A percentile compares a stretch with the other conserved stretches of the same genome.
These are phyloP conservation scores for Ammodytes marinus DNA, from an alignment of 2,113 vertebrate species.

Conservation along the genomic window DNA sequence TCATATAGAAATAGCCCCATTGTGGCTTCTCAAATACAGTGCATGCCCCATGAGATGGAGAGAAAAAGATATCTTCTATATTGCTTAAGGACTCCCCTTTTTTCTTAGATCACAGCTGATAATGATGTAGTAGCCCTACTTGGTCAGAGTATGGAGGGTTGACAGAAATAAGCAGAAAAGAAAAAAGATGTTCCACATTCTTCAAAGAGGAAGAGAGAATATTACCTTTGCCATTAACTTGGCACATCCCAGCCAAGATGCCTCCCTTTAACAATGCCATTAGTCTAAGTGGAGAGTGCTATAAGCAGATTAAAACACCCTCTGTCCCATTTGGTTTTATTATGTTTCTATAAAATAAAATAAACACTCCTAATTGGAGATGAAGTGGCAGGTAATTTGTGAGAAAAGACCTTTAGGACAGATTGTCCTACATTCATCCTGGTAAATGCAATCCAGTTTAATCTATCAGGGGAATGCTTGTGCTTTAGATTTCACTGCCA, in stretches of 20 bases:
- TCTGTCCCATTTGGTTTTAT: not conserved
- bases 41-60: conserved; percentile 18
- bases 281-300: not conserved
- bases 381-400: not conserved
- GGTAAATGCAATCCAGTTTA: conserved; percentile 24
- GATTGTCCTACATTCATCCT: not conserved
- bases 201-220: conserved; percentile 3
- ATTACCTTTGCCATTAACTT: not conserved
- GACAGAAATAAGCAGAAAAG: not conserved
- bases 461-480: conserved; percentile 37
- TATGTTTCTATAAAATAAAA: not conserved
- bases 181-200: conserved; percentile 10
- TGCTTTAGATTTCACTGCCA: conserved; percentile 12
- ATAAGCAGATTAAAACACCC: not conserved
- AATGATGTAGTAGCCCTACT: not conserved
- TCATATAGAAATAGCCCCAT: conserved; percentile 32
- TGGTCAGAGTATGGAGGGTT: not conserved
- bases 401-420: conserved; percentile 6
- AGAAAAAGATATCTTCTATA: not conserved
- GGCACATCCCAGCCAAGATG: not conserved
- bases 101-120: conserved; percentile 12
- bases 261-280: not conserved
- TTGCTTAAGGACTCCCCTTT: conserved; percentile 27
- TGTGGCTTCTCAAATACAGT: conserved; percentile 35
- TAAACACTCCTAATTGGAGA: not conserved